Evolutionary conservation across 2,888 invertebrate species (phyloP).

Genomic region (Drosophila dives): DNA sequence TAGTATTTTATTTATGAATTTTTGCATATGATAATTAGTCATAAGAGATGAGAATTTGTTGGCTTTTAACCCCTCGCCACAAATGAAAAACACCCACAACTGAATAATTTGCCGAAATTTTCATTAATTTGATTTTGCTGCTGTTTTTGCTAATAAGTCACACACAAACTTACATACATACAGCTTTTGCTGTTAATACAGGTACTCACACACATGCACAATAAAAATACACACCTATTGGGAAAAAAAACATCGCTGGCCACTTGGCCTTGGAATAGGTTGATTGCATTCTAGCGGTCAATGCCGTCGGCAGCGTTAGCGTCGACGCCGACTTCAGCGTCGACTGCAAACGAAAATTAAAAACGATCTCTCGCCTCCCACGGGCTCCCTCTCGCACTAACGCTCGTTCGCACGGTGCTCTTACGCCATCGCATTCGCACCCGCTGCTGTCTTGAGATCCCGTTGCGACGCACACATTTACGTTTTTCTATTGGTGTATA

Average conservation of each 20-base stretch:
- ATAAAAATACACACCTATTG: slow-evolving; percentile 32
- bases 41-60: slow-evolving; percentile 44
- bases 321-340: slow-evolving; percentile 20
- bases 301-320: slow-evolving; percentile 70
- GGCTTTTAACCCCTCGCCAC: slow-evolving; percentile 14
- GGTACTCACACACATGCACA: slow-evolving; percentile 15
- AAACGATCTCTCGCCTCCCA: slow-evolving; percentile 57
- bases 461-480: slow-evolving; percentile 32
- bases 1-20: background rate
- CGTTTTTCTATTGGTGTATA: slow-evolving; percentile 13
- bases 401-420: slow-evolving; percentile 17
- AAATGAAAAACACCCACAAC: slow-evolving; percentile 15
- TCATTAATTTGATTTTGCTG: slow-evolving; percentile 51
- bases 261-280: slow-evolving; percentile 83
- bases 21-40: slow-evolving; percentile 46
- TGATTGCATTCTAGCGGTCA: slow-evolving; percentile 84
- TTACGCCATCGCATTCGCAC: slow-evolving; percentile 11
- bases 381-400: slow-evolving; percentile 29
- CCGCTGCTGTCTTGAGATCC: slow-evolving; percentile 34
- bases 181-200: slow-evolving; percentile 26
- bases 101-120: slow-evolving; percentile 34
- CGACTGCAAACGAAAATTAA: slow-evolving; percentile 68
- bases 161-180: slow-evolving; percentile 29
- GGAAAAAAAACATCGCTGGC: slow-evolving; percentile 62
- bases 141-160: slow-evolving; percentile 48